Evolutionary conservation across 2,888 invertebrate species (phyloP).

Genomic region (Acrobasis repandana): DNA sequence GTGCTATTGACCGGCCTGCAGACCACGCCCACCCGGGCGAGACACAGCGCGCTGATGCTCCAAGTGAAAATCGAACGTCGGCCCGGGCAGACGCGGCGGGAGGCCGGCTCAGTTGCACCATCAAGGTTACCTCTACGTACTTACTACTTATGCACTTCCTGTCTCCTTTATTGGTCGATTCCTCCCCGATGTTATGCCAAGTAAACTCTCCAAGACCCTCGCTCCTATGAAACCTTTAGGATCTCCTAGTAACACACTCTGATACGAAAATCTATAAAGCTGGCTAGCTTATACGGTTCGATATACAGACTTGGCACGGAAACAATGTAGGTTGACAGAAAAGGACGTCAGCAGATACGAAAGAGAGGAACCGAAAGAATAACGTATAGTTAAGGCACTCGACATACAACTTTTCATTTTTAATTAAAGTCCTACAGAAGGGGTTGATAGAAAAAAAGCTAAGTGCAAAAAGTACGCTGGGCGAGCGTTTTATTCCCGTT

Average conservation of each 20-base stretch:
- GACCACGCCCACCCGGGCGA: constrained; percentile 82
- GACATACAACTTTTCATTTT: constrained; percentile 58
- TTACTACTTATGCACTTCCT: constrained; percentile 64
- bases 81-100: constrained; percentile 78
- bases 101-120: constrained; percentile 63
- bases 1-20: constrained; percentile 82
- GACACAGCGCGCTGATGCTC: constrained; percentile 76
- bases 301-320: constrained; percentile 71
- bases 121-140: constrained; percentile 69
- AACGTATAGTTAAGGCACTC: constrained; percentile 55
- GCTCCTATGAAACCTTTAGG: constrained; percentile 17
- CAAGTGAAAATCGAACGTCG: constrained; percentile 82
- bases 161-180: constrained; percentile 34
- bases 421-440: constrained; percentile 55
- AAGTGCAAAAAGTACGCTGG: constrained; percentile 35
- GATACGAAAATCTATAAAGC: constrained; percentile 58
- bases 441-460: constrained; percentile 44
- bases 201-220: constrained; percentile 3
- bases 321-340: constrained; percentile 72
- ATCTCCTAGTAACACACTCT: constrained; percentile 22
- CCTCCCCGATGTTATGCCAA: constrained; percentile 6
- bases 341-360: constrained; percentile 62
- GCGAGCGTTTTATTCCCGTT: constrained; percentile 26
- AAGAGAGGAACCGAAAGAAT: constrained; percentile 60
- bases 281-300: constrained; percentile 63